Base-by-base conservation (phyloP, 2,113 vertebrate genomes). In the Microtus montanus region DNA sequence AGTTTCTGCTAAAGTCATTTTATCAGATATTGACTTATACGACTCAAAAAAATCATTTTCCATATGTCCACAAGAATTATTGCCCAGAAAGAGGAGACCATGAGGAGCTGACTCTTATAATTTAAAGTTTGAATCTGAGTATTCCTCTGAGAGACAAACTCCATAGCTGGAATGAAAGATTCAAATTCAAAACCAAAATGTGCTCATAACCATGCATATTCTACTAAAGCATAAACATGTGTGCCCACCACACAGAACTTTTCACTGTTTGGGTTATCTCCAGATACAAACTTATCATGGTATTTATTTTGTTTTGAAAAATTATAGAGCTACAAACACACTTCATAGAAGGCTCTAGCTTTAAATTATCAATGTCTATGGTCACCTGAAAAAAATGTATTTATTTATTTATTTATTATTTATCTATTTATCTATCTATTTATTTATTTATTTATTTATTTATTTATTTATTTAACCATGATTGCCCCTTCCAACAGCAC, bases 1-100 rank as follows among this genome's bases (percentile, higher is more conserved):
- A 97, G 92, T 98, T 97, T 97, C 96, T 98, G 97, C 83, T 96
- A 97, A 95, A 97, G 89, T 95, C 95, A 98, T 98, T 97, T 98
- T 90, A 97, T 96, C 96, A 97, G 96, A 92, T 97, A 97, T 94
- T 97, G 96, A 96, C 97, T 97, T 98, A 66, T 96, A 95, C 91
- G 96, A 90, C 88, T 97, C 94, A 96, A 94, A 95, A 95, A 97
- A 97, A 93, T 96, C 91, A 89, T 98, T 97, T 98, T 97, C 97
- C 97, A 97, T 97, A 97, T 97, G 96, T 96, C 95, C 58, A 1
- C 78, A 92, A 96, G 95, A 97, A 96, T 96, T 97, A 97, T 95
- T 94, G 90, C 70, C 30, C 70, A 70, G 4, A 63, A 80, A 86
- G 90, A 84, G 58, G 78, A 95, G 93, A 80, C 96, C 83, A 70